These are phyloP conservation scores for Drosophila peninsularis DNA, from an alignment of 2,888 invertebrate species.

Conservation along the genomic window DNA sequence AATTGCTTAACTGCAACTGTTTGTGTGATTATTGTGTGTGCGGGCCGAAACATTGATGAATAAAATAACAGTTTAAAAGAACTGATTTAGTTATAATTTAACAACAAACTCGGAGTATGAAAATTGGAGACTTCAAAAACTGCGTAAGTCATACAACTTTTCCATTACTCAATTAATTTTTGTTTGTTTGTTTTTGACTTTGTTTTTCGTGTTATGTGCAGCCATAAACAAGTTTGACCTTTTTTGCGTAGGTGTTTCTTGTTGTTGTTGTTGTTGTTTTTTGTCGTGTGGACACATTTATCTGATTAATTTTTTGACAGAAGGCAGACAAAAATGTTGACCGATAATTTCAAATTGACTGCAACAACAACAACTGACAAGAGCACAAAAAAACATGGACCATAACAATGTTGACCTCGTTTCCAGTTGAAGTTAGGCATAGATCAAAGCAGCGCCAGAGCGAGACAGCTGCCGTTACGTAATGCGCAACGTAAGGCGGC, in stretches of 20 bases:
- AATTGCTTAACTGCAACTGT: conserved; percentile 33
- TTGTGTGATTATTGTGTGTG: conserved; percentile 42
- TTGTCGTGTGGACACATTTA: conserved; percentile 67
- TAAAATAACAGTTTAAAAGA: background rate
- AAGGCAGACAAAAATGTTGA: conserved; percentile 75
- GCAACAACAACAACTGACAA: conserved; percentile 43
- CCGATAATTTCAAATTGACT: conserved; percentile 77
- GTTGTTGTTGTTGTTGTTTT: background rate
- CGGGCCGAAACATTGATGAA: background rate
- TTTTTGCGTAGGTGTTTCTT: conserved; percentile 50
- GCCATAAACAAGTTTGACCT: conserved; percentile 60
- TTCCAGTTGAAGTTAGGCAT: conserved; percentile 32
- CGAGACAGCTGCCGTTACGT: conserved; percentile 66
- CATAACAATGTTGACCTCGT: conserved; percentile 73
- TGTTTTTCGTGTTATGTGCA: conserved; percentile 30
- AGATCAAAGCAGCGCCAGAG: conserved; percentile 32
- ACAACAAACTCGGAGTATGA: conserved; percentile 6
- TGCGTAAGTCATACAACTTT: conserved; percentile 52
- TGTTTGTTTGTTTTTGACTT: background rate
- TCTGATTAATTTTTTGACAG: conserved; percentile 76
- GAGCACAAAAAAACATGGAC: conserved; percentile 54
- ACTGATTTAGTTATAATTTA: background rate
- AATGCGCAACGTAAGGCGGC: conserved; percentile 63
- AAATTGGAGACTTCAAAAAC: conserved; percentile 20
- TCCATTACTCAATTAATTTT: conserved; percentile 46